Evolutionary conservation across 2,888 invertebrate genomes (phyloP), one percentile per base, ranked within the genome.

Genomic region (Homarus gammarus): DNA sequence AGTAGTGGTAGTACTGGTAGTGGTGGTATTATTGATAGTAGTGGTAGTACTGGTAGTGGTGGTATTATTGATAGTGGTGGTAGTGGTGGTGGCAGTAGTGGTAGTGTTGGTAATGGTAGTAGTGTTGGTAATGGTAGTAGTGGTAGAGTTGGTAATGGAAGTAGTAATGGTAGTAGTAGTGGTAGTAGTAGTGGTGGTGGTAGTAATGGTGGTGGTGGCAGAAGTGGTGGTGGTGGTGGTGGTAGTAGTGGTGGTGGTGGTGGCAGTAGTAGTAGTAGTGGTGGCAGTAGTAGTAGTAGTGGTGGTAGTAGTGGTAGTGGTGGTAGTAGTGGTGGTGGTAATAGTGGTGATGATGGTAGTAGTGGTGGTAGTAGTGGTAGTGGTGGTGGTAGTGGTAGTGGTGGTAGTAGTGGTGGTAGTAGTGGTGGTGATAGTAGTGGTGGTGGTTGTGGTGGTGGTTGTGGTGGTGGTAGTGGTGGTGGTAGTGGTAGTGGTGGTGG

Each of bases 101-200:
- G 10, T 68, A 68, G 68, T 68, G 68, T 31, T 68, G 8, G 68
- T 68, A 12, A 68, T 15, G n/a, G 31, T 68, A n/a, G 22, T 8
- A 8, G n/a, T 68, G n/a, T 68, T 68, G 31, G 68, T 68, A 10
- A 10, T 68, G 68, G n/a, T 68, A 68, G 68, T 68, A 31, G 68
- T 68, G 31, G 68, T n/a, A 10, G 18, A 15, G n/a, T n/a, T n/a
- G n/a, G 18, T 56, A 18, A 10, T 68, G 68, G 68, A 68, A 68
- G n/a, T 68, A n/a, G 68, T 68, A 68, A 12, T 8, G n/a, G 8
- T 8, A 8, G 10, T 68, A n/a, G n/a, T n/a, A 31, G 68, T 68
- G 68, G 68, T 68, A 10, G n/a, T 68, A 68, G 68, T 68, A 68
- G 68, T 68, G n/a, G n/a, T n/a, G 10, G 68, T 68, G n/a, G 68